A percentile compares a stretch with the other conserved stretches of the same genome.
phyloP scores from a whole-genome alignment of 2,888 invertebrate species.

The Leucophenga montana region DNA sequence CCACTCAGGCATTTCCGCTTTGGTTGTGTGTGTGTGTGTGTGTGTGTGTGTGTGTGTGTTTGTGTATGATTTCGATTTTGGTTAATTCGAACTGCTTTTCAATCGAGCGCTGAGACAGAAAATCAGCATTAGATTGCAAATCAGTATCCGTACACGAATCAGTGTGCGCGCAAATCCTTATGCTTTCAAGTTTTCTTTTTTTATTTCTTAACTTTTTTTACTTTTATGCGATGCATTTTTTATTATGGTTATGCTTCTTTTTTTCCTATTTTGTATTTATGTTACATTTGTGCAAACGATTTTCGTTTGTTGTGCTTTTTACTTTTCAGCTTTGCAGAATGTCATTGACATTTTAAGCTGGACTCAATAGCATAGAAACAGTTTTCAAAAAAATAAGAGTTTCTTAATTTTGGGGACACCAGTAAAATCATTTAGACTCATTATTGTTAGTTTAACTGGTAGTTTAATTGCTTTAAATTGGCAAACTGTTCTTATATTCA shows the following conservation, averaged over 20 bases:
- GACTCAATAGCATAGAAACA: constrained; percentile 47
- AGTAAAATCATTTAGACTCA: not conserved
- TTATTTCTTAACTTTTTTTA: constrained; percentile 7
- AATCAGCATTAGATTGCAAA: constrained; percentile 3
- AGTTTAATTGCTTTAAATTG: constrained; percentile 5
- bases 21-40: no score
- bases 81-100: constrained; percentile 13
- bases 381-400: not conserved
- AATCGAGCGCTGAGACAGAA: not conserved
- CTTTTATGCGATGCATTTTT: constrained; percentile 23
- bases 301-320: constrained; percentile 60
- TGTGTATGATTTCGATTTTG: not conserved
- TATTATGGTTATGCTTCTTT: constrained; percentile 30
- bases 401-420: not conserved
- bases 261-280: constrained; percentile 43
- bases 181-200: constrained; percentile 39
- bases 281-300: constrained; percentile 51
- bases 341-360: constrained; percentile 4
- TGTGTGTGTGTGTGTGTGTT: no score
- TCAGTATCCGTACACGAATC: not conserved
- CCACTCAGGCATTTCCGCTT: constrained; percentile 18
- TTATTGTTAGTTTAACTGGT: not conserved
- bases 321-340: not conserved
- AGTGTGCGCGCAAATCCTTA: no score
- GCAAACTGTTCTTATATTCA: no score